Evolutionary conservation across 2,888 invertebrate species (phyloP).

Genomic region (Eustalomyia histrio): DNA sequence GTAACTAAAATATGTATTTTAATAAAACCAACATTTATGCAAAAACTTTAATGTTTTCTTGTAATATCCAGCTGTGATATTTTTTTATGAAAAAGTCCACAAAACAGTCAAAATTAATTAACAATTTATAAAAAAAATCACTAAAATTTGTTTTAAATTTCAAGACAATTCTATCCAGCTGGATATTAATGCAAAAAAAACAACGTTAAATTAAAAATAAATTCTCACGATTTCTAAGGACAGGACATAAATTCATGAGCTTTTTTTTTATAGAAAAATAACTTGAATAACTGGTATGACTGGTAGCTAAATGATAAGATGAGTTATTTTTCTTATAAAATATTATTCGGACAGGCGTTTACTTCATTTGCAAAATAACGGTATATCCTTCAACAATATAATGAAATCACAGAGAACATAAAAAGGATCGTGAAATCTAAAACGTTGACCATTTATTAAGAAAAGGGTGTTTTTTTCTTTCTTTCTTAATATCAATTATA

Average conservation of each 20-base stretch:
- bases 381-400: slow-evolving; percentile 21
- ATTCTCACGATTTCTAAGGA: slow-evolving; percentile 53
- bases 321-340: background rate
- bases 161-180: slow-evolving; percentile 18
- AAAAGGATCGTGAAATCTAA: slow-evolving; percentile 22
- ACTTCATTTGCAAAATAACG: slow-evolving; percentile 33
- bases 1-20: background rate
- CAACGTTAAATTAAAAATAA: background rate
- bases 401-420: background rate
- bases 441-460: slow-evolving; percentile 16
- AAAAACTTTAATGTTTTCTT: background rate
- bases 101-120: slow-evolving; percentile 33
- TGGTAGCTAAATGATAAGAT: background rate
- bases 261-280: slow-evolving; percentile 25
- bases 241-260: slow-evolving; percentile 40
- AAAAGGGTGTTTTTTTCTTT: slow-evolving; percentile 17
- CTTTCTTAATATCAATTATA: background rate
- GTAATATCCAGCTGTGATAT: slow-evolving; percentile 18
- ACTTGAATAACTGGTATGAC: slow-evolving; percentile 47
- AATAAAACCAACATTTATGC: background rate
- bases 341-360: slow-evolving; percentile 18
- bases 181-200: background rate
- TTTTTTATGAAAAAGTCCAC: background rate
- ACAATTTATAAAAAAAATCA: slow-evolving; percentile 14
- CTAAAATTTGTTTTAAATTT: slow-evolving; percentile 22